These are phyloP conservation scores for Lucinisca nassula DNA, from an alignment of 2,888 invertebrate species.

Conservation along the genomic window DNA sequence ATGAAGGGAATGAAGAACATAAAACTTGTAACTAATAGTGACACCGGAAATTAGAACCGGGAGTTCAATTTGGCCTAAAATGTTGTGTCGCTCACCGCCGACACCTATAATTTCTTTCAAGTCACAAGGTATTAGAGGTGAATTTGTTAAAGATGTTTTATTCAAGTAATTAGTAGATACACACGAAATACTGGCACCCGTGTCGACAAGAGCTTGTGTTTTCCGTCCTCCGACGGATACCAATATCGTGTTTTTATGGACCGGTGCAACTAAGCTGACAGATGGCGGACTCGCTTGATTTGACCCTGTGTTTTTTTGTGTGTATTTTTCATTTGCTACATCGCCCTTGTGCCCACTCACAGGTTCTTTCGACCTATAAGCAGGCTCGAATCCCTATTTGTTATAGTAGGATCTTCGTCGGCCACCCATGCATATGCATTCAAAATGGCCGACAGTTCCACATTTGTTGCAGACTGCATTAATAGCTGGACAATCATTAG, in stretches of 20 bases:
- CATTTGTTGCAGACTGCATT: too few relatives aligned
- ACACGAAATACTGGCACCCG: constrained; percentile 28
- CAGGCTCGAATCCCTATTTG: too few relatives aligned
- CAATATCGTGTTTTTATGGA: constrained; percentile 22
- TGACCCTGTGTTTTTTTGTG: neutral
- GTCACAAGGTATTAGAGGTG: neutral
- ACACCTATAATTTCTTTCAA: constrained; percentile 9
- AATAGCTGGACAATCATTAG: too few relatives aligned
- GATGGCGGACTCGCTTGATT: neutral
- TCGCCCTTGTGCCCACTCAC: too few relatives aligned
- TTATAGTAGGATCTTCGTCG: too few relatives aligned
- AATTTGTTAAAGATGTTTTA: neutral
- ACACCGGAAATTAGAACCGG: neutral
- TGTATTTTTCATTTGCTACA: neutral
- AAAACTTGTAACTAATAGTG: neutral
- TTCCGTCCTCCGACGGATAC: neutral
- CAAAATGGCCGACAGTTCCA: too few relatives aligned
- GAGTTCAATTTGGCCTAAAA: constrained; percentile 10
- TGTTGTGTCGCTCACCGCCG: constrained; percentile 29
- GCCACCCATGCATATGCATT: too few relatives aligned
- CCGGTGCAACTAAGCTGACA: constrained; percentile 15
- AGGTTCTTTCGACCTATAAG: too few relatives aligned
- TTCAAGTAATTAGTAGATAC: neutral
- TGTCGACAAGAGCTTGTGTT: constrained; percentile 15
- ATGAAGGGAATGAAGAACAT: constrained; percentile 38